Percentiles rank a stretch among this genome's conserved stretches.
phyloP scores from a whole-genome alignment of 2,113 vertebrate species.

The Numenius arquata region DNA sequence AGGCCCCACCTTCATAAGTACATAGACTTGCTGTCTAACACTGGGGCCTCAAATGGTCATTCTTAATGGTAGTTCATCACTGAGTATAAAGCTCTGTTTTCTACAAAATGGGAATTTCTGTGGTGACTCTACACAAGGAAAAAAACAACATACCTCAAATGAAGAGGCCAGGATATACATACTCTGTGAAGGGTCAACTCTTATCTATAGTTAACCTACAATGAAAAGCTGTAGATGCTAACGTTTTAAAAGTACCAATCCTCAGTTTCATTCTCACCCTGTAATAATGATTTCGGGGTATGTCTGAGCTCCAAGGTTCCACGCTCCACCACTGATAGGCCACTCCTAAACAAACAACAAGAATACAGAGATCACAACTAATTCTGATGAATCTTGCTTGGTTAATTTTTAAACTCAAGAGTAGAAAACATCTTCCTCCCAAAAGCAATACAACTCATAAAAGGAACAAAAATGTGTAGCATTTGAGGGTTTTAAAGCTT shows the following conservation, averaged over 20 bases:
- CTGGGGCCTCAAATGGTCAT: background rate
- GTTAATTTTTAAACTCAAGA: background rate
- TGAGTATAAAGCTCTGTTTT: background rate
- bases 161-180: background rate
- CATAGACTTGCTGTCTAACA: background rate
- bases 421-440: background rate
- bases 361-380: background rate
- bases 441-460: background rate
- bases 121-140: background rate
- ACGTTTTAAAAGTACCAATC: background rate
- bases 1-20: background rate
- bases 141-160: background rate
- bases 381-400: background rate
- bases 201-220: background rate
- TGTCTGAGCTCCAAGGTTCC: conserved; percentile 92
- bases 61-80: background rate
- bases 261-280: conserved; percentile 81
- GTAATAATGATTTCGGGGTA: conserved; percentile 98
- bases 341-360: conserved; percentile 84
- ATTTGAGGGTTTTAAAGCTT: background rate
- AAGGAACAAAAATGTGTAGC: background rate
- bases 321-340: conserved; percentile 92
- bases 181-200: background rate
- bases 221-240: background rate
- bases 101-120: background rate